Evolutionary conservation across 1,140 invertebrate genomes (phyloP).

Genomic region (Monomorium pharaonis): DNA sequence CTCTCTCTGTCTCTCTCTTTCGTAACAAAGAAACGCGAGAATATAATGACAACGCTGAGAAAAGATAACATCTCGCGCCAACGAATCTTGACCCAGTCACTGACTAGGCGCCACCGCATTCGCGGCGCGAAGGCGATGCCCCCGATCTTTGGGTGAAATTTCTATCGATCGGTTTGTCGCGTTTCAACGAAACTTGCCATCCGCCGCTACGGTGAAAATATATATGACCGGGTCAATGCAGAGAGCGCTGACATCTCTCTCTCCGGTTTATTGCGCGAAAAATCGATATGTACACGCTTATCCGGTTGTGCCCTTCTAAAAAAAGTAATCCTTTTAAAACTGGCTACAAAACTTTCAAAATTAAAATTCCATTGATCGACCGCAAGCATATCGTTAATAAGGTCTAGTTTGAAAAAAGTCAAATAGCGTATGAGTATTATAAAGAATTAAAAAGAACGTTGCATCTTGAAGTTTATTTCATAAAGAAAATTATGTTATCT

Average conservation of each 20-base stretch:
- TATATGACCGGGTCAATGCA: slow-evolving; percentile 27
- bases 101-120: slow-evolving; percentile 3
- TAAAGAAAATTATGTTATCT: not conserved
- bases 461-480: not conserved
- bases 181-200: slow-evolving; percentile 22
- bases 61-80: not conserved
- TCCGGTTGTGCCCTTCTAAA: not conserved
- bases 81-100: slow-evolving; percentile 9
- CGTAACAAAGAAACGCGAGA: not conserved
- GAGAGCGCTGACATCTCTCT: not conserved
- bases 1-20: too few species aligned
- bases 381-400: not conserved
- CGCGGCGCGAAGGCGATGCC: slow-evolving; percentile 3
- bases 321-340: not conserved
- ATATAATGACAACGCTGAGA: not conserved
- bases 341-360: not conserved
- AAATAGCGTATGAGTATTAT: not conserved
- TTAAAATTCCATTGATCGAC: not conserved
- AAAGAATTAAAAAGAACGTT: not conserved
- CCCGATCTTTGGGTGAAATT: slow-evolving; percentile 28
- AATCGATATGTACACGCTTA: not conserved
- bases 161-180: slow-evolving; percentile 17
- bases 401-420: not conserved
- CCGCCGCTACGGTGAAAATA: slow-evolving; percentile 12
- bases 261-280: not conserved